Base-by-base conservation (phyloP, 2,888 invertebrate species). In the Caenorhabditis angaria region DNA sequence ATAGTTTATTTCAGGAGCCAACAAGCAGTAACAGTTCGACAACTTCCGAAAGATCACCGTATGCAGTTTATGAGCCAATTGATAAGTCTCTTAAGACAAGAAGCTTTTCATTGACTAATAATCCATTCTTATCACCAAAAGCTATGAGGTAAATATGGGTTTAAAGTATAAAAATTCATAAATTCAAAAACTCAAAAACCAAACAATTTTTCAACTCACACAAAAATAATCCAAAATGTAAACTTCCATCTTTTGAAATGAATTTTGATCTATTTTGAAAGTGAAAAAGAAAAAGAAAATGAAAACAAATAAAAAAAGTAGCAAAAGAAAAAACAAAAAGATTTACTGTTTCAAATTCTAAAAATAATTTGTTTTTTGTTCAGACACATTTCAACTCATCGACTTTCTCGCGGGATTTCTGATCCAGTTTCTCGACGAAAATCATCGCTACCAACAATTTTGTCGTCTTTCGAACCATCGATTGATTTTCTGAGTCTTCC, bases 371-470 rank as follows among this genome's bases (percentile, higher is more conserved):
- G 20, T 12, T 5, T 27, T 29, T 29, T 51, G 57, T 68, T 10
- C 68, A 78, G 75, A 68, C 64, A 65, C 59, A 63, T 75, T 48
- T 56, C 62, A 20, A 63, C 63, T 59, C 70, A 66, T 53, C 76
- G 78, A 25, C 60, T 79, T n/a, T 65, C 64, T 27, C 63, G 78
- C 48, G 76, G 74, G 47, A 72, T 79, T 65, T 77, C 78, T 5
- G 78, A 79, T 51, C 78, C 76, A 14, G 54, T 75, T 22, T 64
- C 74, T 47, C 71, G 76, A 18, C 71, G 78, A 24, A 79, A 77
- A 53, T 68, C 72, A 12, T 76, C 76, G 1, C 67, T 76, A 22
- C 70, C 73, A 24, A 65, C 76, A 12, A 65, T 75, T 61, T 59
- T 73, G 14, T 64, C 66, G 28, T 14, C 12, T 1, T 61, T 58